Evolutionary conservation across 2,888 invertebrate species (phyloP).

Genomic region (Eristalis pertinax): DNA sequence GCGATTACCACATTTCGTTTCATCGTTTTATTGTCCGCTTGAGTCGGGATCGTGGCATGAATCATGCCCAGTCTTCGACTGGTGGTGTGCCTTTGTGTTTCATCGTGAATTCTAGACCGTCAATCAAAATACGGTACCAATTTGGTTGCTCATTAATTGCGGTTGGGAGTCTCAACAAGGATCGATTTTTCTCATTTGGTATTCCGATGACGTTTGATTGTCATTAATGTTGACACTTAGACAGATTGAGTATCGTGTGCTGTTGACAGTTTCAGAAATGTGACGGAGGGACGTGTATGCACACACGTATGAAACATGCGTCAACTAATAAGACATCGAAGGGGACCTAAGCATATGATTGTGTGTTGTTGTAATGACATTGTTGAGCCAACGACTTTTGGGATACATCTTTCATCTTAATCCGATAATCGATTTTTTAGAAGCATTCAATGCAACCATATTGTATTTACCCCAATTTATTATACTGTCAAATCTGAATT

Average conservation of each 20-base stretch:
- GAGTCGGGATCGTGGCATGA: conserved; percentile 8
- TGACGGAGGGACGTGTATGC: not conserved
- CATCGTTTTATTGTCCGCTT: conserved; percentile 34
- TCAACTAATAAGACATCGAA: not conserved
- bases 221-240: conserved; percentile 26
- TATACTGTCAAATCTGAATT: too few species aligned
- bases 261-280: not conserved
- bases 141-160: conserved; percentile 52
- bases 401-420: not conserved
- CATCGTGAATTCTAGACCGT: conserved; percentile 51
- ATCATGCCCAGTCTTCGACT: conserved; percentile 23
- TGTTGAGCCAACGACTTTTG: not conserved
- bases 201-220: conserved; percentile 32
- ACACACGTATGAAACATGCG: not conserved
- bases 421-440: too few species aligned
- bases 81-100: conserved; percentile 16
- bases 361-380: not conserved
- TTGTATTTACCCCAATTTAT: too few species aligned
- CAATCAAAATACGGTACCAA: conserved; percentile 58
- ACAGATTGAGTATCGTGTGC: conserved; percentile 2
- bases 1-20: conserved; percentile 19
- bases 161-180: conserved; percentile 32
- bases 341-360: not conserved
- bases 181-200: conserved; percentile 19
- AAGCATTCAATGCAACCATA: too few species aligned